Evolutionary conservation across 2,888 invertebrate species (phyloP).

Genomic region (Polietes domitor): DNA sequence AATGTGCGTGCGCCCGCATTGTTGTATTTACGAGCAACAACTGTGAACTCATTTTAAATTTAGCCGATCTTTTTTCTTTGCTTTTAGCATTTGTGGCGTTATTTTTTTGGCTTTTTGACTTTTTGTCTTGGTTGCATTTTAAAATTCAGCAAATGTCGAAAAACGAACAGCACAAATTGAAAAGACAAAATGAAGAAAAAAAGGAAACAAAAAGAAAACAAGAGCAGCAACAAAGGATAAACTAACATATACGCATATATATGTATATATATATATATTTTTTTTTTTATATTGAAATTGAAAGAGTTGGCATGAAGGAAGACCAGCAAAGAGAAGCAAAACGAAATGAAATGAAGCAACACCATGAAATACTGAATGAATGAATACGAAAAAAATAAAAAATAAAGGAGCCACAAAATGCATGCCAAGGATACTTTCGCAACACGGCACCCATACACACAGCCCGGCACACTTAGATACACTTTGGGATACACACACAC

Average conservation of each 20-base stretch:
- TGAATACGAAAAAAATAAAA: constrained; percentile 14
- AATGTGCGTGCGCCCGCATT: neutral
- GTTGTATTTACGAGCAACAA: constrained; percentile 53
- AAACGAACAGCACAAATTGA: constrained; percentile 9
- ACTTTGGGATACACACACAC: too few relatives aligned
- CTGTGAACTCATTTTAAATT: constrained; percentile 57
- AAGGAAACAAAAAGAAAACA: neutral
- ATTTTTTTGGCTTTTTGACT: neutral
- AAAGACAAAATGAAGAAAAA: constrained; percentile 6
- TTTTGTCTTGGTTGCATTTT: constrained; percentile 29
- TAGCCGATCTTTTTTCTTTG: constrained; percentile 36
- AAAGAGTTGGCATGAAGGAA: neutral
- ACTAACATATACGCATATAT: constrained; percentile 27
- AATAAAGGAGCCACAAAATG: constrained; percentile 59
- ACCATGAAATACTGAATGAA: neutral
- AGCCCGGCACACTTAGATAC: neutral
- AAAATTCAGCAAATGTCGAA: constrained; percentile 28
- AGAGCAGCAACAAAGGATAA: neutral
- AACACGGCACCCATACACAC: constrained; percentile 54
- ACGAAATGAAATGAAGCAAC: constrained; percentile 8
- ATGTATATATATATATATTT: too few relatives aligned
- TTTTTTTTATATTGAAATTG: constrained; percentile 1
- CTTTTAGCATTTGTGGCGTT: neutral
- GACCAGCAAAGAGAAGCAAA: neutral
- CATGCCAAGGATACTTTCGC: constrained; percentile 64